Percentiles rank a stretch among this genome's conserved stretches.
These are phyloP conservation scores for Euphydryas editha DNA, from an alignment of 2,888 invertebrate species.

Conservation along the genomic window DNA sequence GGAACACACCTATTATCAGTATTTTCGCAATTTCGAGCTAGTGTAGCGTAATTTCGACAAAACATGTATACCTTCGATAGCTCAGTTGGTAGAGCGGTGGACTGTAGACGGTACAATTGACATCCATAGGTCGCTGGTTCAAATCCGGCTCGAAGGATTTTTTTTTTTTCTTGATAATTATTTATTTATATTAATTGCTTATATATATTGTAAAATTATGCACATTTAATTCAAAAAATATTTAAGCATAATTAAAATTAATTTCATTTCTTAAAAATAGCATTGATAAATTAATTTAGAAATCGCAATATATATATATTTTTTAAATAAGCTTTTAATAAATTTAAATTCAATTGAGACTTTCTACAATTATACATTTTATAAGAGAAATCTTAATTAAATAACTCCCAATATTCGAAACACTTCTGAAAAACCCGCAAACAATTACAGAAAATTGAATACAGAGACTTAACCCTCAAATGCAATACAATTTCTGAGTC, in stretches of 20 bases:
- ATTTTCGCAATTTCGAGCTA: no score
- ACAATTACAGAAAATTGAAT: slow-evolving; percentile 52
- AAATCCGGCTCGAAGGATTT: slow-evolving; percentile 83
- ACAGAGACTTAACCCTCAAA: slow-evolving; percentile 48
- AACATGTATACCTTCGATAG: slow-evolving; percentile 73
- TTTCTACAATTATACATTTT: no score
- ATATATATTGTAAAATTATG: background rate
- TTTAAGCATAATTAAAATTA: background rate
- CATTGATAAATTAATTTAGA: no score
- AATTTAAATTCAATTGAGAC: no score
- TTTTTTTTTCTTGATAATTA: slow-evolving; percentile 43
- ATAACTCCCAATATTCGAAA: slow-evolving; percentile 10
- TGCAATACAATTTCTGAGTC: slow-evolving; percentile 45
- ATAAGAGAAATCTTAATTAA: slow-evolving; percentile 19
- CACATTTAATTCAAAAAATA: background rate
- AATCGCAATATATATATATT: no score
- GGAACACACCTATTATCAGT: slow-evolving; percentile 3
- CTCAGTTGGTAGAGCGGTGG: slow-evolving; percentile 85
- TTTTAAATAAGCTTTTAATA: no score
- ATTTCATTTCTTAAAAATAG: no score
- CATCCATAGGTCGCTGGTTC: slow-evolving; percentile 85
- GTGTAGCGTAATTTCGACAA: slow-evolving; percentile 17
- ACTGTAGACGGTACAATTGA: slow-evolving; percentile 72
- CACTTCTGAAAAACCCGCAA: slow-evolving; percentile 41
- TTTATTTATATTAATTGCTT: slow-evolving; percentile 4